phyloP scores from a whole-genome alignment of 2,113 vertebrate species.

The Stictonetta naevosa region DNA sequence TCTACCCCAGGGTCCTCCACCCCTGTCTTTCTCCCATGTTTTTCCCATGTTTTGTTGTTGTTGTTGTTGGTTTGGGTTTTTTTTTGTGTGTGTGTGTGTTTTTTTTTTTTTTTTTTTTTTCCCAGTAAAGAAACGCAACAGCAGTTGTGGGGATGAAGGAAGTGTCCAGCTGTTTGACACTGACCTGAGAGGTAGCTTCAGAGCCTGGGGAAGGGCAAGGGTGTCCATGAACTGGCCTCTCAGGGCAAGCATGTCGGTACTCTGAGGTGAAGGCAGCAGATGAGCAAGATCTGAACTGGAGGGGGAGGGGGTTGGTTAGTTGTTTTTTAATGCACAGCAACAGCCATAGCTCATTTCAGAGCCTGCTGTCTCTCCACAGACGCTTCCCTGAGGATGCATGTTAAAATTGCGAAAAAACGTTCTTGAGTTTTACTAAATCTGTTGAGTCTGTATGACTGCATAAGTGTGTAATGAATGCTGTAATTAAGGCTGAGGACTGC shows the following conservation, averaged over 20 bases:
- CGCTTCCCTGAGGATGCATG: neutral
- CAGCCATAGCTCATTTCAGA: neutral
- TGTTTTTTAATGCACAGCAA: neutral
- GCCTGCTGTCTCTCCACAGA: neutral
- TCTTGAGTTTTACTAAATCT: neutral
- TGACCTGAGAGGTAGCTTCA: neutral
- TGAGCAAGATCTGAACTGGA: neutral
- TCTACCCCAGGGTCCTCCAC: neutral
- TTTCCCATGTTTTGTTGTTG: neutral
- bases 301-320: neutral
- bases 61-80: too few species aligned
- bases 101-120: too few species aligned
- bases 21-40: rapidly evolving
- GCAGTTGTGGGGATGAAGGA: rapidly evolving
- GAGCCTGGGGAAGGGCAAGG: neutral
- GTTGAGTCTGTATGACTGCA: neutral
- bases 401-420: neutral
- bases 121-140: neutral
- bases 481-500: slow-evolving; percentile 22
- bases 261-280: rapidly evolving
- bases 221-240: neutral
- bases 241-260: neutral
- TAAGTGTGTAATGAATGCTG: neutral
- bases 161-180: neutral
- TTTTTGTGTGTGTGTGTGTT: too few species aligned